Evolutionary conservation across 1,140 invertebrate species (phyloP), one percentile per base, ranked within the genome.

Genomic region (Artemia franciscana): DNA sequence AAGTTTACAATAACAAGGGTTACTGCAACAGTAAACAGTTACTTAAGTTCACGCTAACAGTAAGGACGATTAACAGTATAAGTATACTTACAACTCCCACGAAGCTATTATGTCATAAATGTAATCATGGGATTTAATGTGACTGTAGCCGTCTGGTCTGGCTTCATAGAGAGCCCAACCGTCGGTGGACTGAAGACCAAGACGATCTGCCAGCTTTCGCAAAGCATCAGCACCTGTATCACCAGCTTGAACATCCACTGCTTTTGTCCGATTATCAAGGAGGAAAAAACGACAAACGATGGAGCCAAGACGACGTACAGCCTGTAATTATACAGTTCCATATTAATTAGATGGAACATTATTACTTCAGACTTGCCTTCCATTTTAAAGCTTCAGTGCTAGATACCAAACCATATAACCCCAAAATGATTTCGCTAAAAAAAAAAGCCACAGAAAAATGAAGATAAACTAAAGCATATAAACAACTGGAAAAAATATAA

Each of bases 281-380:
- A 96, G 93, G 76, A 92, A 93, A 73, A 97, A 91, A 57, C 91
- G 79, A 70, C 90, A 94, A 0, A 95, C 88, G 65, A 96, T 88
- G 0, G 91, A 92, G 57, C 88, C 88, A 12, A 95, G 76, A 62
- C 86, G 79, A 69, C 84, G 81, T 83, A 95, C 91, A 5, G 91
- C 90, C 79, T 86, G 73, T 25, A 71, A 71, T 65, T 62, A 61
- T n/a, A n/a, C n/a, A n/a, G n/a, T n/a, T n/a, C n/a, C n/a, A n/a
- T n/a, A n/a, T n/a, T n/a, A n/a, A n/a, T n/a, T n/a, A n/a, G n/a
- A n/a, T n/a, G n/a, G n/a, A n/a, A n/a, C n/a, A n/a, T n/a, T n/a
- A n/a, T n/a, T n/a, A n/a, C n/a, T n/a, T n/a, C n/a, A n/a, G n/a
- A n/a, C n/a, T n/a, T n/a, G n/a, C n/a, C n/a, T n/a, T n/a, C n/a